Evolutionary conservation across 1,140 invertebrate genomes (phyloP).

Genomic region (Xylocopa sonorina): DNA sequence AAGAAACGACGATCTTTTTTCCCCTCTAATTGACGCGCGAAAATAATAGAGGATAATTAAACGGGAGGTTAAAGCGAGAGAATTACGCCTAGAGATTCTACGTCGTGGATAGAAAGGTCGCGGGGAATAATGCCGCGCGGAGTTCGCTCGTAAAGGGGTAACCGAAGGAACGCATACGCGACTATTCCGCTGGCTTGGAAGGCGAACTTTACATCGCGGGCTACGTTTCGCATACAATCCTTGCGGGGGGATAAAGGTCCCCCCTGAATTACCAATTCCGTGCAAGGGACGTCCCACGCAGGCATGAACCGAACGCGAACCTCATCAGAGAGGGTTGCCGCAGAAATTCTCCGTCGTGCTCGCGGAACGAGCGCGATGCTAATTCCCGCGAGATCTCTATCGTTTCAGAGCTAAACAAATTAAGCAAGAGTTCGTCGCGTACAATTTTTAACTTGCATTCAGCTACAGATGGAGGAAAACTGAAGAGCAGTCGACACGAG

Average conservation of each 20-base stretch:
- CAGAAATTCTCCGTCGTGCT: not conserved
- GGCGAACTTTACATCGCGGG: constrained; percentile 49
- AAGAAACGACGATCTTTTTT: not conserved
- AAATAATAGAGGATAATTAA: not conserved
- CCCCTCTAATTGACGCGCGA: not conserved
- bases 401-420: not conserved
- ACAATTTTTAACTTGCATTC: not conserved
- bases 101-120: not conserved
- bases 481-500: no score
- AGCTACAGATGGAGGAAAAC: no score
- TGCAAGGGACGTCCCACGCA: constrained; percentile 28
- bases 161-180: constrained; percentile 14
- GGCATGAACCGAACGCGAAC: not conserved
- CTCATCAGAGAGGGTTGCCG: not conserved
- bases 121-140: constrained; percentile 13
- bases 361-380: not conserved
- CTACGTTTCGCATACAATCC: constrained; percentile 51
- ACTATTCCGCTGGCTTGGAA: constrained; percentile 53
- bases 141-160: constrained; percentile 26
- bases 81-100: constrained; percentile 1
- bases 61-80: constrained; percentile 27
- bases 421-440: not conserved
- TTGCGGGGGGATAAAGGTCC: constrained; percentile 46
- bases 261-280: constrained; percentile 74
- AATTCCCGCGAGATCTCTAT: not conserved